Percentiles rank a stretch among this genome's conserved stretches.
Conservation (phyloP, 2,888 invertebrate genomes). For the Sepioteuthis lessoniana region DNA sequence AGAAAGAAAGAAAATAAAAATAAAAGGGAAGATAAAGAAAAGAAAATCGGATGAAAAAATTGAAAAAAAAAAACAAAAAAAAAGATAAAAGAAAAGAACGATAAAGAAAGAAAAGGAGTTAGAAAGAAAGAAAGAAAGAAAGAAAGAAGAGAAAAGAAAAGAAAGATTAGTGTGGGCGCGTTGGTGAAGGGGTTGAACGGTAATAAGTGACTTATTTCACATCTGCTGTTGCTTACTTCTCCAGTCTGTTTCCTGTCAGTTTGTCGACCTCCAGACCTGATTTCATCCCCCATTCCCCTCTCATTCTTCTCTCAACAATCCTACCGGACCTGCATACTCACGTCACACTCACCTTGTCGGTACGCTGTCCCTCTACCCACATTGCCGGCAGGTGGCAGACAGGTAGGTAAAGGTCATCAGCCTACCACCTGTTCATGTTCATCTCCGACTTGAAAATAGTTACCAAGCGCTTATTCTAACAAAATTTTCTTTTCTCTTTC, state of each 20-base stretch:
- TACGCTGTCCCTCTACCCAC: background rate
- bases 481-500: background rate
- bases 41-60: too few relatives aligned
- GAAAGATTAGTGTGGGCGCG: background rate
- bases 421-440: conserved; percentile 33
- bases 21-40: too few relatives aligned
- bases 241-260: background rate
- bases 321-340: background rate
- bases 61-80: too few relatives aligned
- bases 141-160: background rate
- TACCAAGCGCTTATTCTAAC: background rate
- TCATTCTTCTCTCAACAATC: background rate
- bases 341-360: background rate
- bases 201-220: background rate
- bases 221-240: background rate
- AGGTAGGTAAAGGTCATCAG: conserved; percentile 2
- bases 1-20: too few relatives aligned
- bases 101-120: too few relatives aligned
- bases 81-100: too few relatives aligned
- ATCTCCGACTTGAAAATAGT: background rate
- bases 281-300: background rate
- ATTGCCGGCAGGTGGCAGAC: conserved; percentile 8
- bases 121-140: background rate
- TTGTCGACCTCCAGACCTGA: conserved; percentile 5
- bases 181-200: too few relatives aligned